A percentile compares a stretch with the other conserved stretches of the same genome.
Evolutionary conservation across 2,888 invertebrate species (phyloP).

Genomic region (Tachina grossa): DNA sequence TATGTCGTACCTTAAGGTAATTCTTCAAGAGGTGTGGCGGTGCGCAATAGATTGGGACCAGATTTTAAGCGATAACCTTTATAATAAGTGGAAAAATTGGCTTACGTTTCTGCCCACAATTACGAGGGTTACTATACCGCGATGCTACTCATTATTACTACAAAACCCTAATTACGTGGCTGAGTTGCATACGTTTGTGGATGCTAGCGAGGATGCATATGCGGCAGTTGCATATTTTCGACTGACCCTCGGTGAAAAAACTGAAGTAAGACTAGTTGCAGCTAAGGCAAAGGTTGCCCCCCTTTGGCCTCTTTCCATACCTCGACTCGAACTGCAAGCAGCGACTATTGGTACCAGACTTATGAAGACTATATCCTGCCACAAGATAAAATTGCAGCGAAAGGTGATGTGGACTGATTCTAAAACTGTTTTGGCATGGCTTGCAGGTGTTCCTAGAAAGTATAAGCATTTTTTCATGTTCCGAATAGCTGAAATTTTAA

Average conservation of each 20-base stretch:
- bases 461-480: slow-evolving; percentile 40
- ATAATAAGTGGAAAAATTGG: too few species aligned
- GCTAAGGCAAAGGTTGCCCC: slow-evolving; percentile 39
- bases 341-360: slow-evolving; percentile 37
- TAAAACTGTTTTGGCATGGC: slow-evolving; percentile 37
- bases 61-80: too few species aligned
- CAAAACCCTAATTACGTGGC: too few species aligned
- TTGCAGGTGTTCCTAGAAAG: slow-evolving; percentile 16
- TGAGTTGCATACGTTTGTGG: slow-evolving; percentile 46
- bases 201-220: slow-evolving; percentile 40
- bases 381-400: slow-evolving; percentile 3
- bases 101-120: too few species aligned
- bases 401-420: slow-evolving; percentile 50
- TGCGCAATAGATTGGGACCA: too few species aligned
- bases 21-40: slow-evolving; percentile 35
- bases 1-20: slow-evolving; percentile 28
- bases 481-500: slow-evolving; percentile 37
- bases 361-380: background rate
- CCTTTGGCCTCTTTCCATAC: slow-evolving; percentile 41
- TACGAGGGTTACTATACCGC: background rate
- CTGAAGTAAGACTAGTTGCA: slow-evolving; percentile 21
- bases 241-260: background rate
- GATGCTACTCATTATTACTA: too few species aligned
- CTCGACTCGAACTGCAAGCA: slow-evolving; percentile 40
- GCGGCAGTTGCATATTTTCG: slow-evolving; percentile 51